Evolutionary conservation across 2,113 vertebrate species (phyloP).

Genomic region (Picathartes gymnocephalus): DNA sequence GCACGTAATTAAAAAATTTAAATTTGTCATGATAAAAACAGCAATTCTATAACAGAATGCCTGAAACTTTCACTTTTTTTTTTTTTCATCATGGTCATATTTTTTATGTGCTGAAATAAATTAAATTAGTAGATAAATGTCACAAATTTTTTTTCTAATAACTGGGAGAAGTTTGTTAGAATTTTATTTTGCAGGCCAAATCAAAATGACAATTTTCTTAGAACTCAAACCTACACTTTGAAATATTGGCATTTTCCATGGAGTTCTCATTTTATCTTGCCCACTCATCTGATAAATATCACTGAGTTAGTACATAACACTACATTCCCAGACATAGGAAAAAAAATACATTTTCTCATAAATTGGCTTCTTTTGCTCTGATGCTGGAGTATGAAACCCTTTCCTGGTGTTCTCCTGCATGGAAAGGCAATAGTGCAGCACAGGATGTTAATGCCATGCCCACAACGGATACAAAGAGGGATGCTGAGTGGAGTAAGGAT

Average conservation of each 20-base stretch:
- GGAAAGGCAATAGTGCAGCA: neutral
- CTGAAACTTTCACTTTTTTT: neutral
- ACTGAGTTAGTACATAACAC: neutral
- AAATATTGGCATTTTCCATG: neutral
- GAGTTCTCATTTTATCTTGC: neutral
- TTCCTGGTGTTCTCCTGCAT: neutral
- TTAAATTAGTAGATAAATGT: neutral
- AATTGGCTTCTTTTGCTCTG: neutral
- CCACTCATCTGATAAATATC: neutral
- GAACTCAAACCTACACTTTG: neutral
- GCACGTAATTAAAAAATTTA: neutral
- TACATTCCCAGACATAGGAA: neutral
- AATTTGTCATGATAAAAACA: neutral
- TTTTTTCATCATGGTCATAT: neutral
- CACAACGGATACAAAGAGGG: accelerated
- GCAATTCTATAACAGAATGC: neutral
- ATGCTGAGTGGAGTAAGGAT: neutral
- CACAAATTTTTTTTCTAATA: neutral
- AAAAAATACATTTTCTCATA: neutral
- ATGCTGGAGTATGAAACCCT: neutral
- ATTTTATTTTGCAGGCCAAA: neutral
- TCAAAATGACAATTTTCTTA: neutral
- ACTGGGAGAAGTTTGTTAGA: neutral
- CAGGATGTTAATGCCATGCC: neutral
- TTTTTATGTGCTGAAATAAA: neutral